phyloP scores from a whole-genome alignment of 2,113 vertebrate species.

The Pterocles orientalis region DNA sequence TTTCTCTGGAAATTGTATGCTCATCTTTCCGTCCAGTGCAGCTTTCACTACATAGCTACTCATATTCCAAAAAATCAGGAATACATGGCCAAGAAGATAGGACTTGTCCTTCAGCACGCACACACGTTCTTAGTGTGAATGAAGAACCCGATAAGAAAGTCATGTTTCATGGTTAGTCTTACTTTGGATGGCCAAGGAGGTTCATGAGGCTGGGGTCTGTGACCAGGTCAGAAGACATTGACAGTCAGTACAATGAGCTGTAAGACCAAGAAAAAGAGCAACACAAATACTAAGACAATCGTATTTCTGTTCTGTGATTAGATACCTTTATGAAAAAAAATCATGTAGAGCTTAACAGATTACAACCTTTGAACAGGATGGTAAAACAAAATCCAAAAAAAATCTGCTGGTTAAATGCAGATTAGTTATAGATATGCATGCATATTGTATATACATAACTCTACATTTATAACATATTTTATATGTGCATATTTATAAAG shows the following conservation, averaged over 20 bases:
- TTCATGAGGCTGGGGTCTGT: neutral
- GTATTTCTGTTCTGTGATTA: neutral
- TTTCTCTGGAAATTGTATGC: neutral
- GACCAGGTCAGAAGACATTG: neutral
- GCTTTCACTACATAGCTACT: neutral
- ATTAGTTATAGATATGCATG: neutral
- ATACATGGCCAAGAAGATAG: rapidly evolving
- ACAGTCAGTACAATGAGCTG: rapidly evolving
- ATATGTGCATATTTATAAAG: neutral
- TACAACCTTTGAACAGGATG: neutral
- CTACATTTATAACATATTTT: neutral
- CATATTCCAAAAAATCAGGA: neutral
- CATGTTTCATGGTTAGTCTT: neutral
- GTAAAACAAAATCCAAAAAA: neutral
- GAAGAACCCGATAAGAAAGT: neutral
- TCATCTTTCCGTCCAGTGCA: neutral
- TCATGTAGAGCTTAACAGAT: neutral
- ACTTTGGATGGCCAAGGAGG: neutral
- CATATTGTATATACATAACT: neutral
- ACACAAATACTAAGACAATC: neutral
- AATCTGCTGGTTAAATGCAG: neutral
- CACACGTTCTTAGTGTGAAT: neutral
- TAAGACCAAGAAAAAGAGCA: neutral
- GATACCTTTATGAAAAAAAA: neutral
- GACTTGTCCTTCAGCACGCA: neutral